Percentiles rank a stretch among this genome's conserved stretches.
These are phyloP conservation scores for Zaprionus taronus DNA, from an alignment of 1,140 invertebrate species.

Conservation along the genomic window DNA sequence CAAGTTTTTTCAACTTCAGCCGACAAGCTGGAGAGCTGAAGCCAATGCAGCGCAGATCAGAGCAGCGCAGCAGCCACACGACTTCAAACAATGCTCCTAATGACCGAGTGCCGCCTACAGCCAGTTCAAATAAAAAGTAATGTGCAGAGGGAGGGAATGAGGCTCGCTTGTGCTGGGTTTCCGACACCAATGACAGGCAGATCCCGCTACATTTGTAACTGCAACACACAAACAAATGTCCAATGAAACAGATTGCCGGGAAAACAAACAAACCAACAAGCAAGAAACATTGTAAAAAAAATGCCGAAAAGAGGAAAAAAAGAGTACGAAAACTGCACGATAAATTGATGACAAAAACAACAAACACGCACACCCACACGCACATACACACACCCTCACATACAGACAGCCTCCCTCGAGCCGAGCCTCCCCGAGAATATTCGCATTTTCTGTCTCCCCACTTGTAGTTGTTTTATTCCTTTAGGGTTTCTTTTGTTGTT, in stretches of 20 bases:
- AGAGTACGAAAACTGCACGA: slow-evolving; percentile 52
- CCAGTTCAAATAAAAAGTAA: slow-evolving; percentile 42
- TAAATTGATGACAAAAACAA: slow-evolving; percentile 79
- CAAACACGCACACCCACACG: slow-evolving; percentile 6
- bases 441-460: background rate
- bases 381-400: background rate
- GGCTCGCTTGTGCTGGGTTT: background rate
- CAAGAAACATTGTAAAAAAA: slow-evolving; percentile 23
- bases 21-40: background rate
- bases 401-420: background rate
- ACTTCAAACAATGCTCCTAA: slow-evolving; percentile 65
- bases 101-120: slow-evolving; percentile 67
- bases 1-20: slow-evolving; percentile 6
- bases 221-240: slow-evolving; percentile 76
- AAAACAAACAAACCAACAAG: slow-evolving; percentile 69
- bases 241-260: slow-evolving; percentile 78
- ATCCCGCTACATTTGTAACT: slow-evolving; percentile 47
- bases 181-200: slow-evolving; percentile 32
- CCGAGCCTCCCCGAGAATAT: slow-evolving; percentile 13
- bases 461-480: slow-evolving; percentile 30
- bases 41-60: background rate
- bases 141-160: background rate
- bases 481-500: background rate
- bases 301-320: slow-evolving; percentile 25
- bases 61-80: slow-evolving; percentile 38